Evolutionary conservation across 2,113 vertebrate genomes (phyloP), one percentile per base, ranked within the genome.

Genomic region (Emydura subglobosa): DNA sequence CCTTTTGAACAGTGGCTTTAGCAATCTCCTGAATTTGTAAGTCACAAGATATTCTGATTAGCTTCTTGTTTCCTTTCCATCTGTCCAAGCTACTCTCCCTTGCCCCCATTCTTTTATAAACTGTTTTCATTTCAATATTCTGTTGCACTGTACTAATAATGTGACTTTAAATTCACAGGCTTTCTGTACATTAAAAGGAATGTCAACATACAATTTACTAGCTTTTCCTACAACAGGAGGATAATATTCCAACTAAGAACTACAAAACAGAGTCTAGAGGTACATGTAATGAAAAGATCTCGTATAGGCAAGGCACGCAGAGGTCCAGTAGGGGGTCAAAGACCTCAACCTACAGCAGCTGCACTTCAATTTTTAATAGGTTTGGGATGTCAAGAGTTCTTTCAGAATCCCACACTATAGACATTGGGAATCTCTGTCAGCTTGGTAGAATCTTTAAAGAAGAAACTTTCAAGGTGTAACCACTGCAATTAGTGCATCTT

Each of bases 31-130:
- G 34, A 19, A 34, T 11, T 19, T 68, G 7, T 50, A 91, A 12
- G 59, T 22, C 31, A 76, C 1, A 55, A 57, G 2, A 6, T n/a
- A 1, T 0, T 0, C 17, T 17, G 24, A 78, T 8, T 14, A 51
- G 2, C 31, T 79, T 93, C n/a, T 91, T 27, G 54, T 17, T 91
- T 55, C n/a, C 79, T 91, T 80, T n/a, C 10, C 61, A 24, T 68
- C 21, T 44, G 39, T 12, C 72, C 11, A 78, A 78, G 10, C 42
- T 24, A 78, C 10, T 44, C 21, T 68, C n/a, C 19, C n/a, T 72
- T n/a, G 9, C 19, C 2, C 10, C 21, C 89, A 29, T 39, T 7
- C 74, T 85, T 39, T 31, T 47, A 10, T 24, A 83, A 85, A 1
- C 2, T 87, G 47, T 79, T 83, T 22, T 87, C 53, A 76, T 54